Evolutionary conservation across 2,888 invertebrate genomes (phyloP).

Genomic region (Cancer borealis): DNA sequence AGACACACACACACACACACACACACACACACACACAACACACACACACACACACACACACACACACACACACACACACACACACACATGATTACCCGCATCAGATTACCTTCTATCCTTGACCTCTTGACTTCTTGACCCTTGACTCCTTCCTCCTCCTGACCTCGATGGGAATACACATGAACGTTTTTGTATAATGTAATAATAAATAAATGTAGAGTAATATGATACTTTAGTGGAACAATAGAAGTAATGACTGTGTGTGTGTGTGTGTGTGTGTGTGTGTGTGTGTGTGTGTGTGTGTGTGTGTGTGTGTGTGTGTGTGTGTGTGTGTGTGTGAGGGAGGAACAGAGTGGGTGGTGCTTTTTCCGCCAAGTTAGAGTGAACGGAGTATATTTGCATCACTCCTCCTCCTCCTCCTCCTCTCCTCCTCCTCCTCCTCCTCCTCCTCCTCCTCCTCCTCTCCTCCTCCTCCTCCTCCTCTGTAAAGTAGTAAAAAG

Average conservation of each 20-base stretch:
- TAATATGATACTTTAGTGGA: not conserved
- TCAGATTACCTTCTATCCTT: too few species aligned
- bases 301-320: not conserved
- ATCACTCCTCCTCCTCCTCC: not conserved
- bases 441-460: not conserved
- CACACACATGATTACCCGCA: too few species aligned
- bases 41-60: too few species aligned
- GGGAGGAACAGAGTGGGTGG: not conserved
- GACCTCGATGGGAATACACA: too few species aligned
- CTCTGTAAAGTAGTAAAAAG: not conserved
- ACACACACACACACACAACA: too few species aligned
- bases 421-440: not conserved
- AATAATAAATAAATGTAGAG: too few species aligned
- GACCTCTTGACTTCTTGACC: too few species aligned
- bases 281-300: conserved; percentile 31
- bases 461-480: conserved; percentile 30
- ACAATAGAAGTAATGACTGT: not conserved
- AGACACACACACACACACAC: too few species aligned
- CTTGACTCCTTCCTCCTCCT: too few species aligned
- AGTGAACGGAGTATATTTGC: not conserved
- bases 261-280: conserved; percentile 20
- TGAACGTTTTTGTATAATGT: too few species aligned
- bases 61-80: too few species aligned
- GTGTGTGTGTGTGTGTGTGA: not conserved
- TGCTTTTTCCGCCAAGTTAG: not conserved